A percentile compares a stretch with the other conserved stretches of the same genome.
These are phyloP conservation scores for Nomada fucata DNA, from an alignment of 2,888 invertebrate species.

Conservation along the genomic window DNA sequence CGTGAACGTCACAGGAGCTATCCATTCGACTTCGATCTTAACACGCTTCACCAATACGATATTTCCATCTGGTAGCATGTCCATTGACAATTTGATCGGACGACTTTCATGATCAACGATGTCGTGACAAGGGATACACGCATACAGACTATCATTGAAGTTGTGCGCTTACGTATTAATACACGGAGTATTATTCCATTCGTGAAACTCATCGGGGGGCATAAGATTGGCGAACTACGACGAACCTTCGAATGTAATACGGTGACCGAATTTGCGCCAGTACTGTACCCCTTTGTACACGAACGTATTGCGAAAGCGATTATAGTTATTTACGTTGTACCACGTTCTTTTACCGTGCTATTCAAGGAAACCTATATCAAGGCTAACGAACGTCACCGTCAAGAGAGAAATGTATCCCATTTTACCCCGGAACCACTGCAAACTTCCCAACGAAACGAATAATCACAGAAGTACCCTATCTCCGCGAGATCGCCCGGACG, in stretches of 20 bases:
- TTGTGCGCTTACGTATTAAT: too few relatives aligned
- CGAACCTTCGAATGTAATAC: neutral
- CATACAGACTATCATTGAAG: neutral
- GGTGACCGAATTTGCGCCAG: too few relatives aligned
- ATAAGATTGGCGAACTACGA: neutral
- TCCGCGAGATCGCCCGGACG: neutral
- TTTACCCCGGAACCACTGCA: too few relatives aligned
- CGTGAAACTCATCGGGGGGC: neutral
- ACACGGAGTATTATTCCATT: neutral
- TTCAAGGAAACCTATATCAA: slow-evolving; percentile 5
- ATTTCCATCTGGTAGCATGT: too few relatives aligned
- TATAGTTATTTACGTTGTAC: neutral
- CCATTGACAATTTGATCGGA: neutral
- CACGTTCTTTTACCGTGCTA: neutral
- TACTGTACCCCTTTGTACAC: too few relatives aligned
- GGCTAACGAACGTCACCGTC: neutral
- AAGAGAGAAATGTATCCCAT: neutral
- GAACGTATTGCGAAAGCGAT: neutral
- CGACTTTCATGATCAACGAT: neutral
- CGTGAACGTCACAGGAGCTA: neutral
- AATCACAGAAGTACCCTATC: neutral
- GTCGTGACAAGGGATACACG: neutral
- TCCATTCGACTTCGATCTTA: too few relatives aligned
- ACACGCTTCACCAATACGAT: too few relatives aligned
- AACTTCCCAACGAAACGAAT: neutral